Conservation (phyloP, 1,140 invertebrate genomes). For the Nilaparvata lugens region DNA sequence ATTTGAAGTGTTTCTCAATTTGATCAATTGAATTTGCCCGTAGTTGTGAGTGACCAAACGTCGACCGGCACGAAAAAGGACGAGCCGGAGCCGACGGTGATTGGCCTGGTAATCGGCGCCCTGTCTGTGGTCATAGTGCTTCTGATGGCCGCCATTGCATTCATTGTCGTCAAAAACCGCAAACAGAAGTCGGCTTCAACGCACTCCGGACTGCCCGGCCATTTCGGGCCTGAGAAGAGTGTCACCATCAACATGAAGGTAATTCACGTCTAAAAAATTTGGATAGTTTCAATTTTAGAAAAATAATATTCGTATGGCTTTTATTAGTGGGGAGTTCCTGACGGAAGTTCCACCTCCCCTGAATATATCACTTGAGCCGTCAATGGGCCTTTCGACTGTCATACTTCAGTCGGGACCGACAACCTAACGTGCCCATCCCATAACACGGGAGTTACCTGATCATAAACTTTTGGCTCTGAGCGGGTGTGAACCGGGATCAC, state of each 20-base stretch:
- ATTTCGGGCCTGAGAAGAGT: slow-evolving; percentile 38
- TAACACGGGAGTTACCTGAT: too few relatives aligned
- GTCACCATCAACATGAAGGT: slow-evolving; percentile 42
- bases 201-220: slow-evolving; percentile 35
- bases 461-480: too few relatives aligned
- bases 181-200: slow-evolving; percentile 45
- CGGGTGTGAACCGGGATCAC: too few relatives aligned
- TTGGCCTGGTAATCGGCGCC: slow-evolving; percentile 67
- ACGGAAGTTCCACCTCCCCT: too few relatives aligned
- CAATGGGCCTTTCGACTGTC: too few relatives aligned
- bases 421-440: too few relatives aligned
- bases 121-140: slow-evolving; percentile 62
- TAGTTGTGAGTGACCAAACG: slow-evolving; percentile 22
- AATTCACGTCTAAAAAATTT: slow-evolving; percentile 3
- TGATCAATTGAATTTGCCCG: neutral
- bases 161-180: slow-evolving; percentile 59
- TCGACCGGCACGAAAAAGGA: slow-evolving; percentile 37
- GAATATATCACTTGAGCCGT: too few relatives aligned
- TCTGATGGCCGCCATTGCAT: slow-evolving; percentile 54
- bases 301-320: too few relatives aligned
- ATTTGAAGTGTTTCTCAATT: neutral
- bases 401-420: too few relatives aligned
- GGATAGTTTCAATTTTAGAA: neutral
- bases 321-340: too few relatives aligned
- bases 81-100: slow-evolving; percentile 34